These are phyloP conservation scores for Manacus vitellinus DNA, from an alignment of 2,113 vertebrate species.

Conservation along the genomic window DNA sequence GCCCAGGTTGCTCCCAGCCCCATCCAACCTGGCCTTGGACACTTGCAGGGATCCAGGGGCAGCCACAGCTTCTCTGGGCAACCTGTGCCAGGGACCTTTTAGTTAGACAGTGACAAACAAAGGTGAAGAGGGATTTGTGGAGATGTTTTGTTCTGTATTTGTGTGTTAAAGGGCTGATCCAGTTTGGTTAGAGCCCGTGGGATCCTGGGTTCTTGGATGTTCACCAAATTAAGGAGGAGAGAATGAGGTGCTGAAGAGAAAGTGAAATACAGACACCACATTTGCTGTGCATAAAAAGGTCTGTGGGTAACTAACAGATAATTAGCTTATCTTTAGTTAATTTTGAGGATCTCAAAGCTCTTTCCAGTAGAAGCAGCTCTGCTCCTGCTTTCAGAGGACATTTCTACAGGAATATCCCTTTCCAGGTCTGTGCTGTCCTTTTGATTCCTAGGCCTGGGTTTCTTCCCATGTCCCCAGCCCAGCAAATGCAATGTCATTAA, in stretches of 20 bases:
- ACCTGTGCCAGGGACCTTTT: not conserved
- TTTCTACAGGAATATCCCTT: not conserved
- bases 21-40: accelerated
- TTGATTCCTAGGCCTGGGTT: not conserved
- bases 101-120: not conserved
- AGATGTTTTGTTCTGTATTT: not conserved
- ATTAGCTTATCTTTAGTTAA: not conserved
- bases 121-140: not conserved
- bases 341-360: not conserved
- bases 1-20: not conserved
- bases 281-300: not conserved
- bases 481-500: not conserved
- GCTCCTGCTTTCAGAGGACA: not conserved
- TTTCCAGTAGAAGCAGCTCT: accelerated
- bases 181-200: not conserved
- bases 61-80: not conserved
- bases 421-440: not conserved
- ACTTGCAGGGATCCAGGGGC: not conserved
- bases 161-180: not conserved
- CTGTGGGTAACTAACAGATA: not conserved
- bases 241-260: not conserved
- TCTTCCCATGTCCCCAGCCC: not conserved
- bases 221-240: not conserved
- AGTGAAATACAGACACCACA: not conserved
- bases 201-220: not conserved